phyloP scores from a whole-genome alignment of 2,888 invertebrate species.

The Alentia gelatinosa region DNA sequence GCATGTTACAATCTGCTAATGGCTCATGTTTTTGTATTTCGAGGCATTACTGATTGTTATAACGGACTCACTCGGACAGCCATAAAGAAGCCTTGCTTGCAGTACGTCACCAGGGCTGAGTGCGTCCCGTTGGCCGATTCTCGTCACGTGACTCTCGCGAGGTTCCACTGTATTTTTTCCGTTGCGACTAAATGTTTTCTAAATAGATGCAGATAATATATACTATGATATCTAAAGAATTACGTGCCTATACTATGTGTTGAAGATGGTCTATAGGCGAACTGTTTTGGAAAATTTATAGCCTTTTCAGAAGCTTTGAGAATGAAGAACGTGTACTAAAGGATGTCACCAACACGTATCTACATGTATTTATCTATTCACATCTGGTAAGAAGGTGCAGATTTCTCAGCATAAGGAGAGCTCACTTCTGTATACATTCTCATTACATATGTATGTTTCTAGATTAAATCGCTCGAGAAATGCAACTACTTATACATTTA shows the following conservation, averaged over 20 bases:
- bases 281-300: too few relatives aligned
- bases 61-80: slow-evolving; percentile 65
- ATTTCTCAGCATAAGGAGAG: too few relatives aligned
- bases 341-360: neutral
- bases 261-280: too few relatives aligned
- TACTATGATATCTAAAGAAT: neutral
- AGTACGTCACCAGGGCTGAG: slow-evolving; percentile 64
- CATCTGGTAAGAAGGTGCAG: neutral
- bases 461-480: too few relatives aligned
- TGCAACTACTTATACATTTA: too few relatives aligned
- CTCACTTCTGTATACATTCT: too few relatives aligned
- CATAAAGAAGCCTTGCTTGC: slow-evolving; percentile 64
- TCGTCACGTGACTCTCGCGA: neutral
- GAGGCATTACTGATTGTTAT: too few relatives aligned
- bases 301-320: too few relatives aligned
- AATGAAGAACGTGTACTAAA: neutral
- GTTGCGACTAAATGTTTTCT: slow-evolving; percentile 64
- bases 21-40: too few relatives aligned
- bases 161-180: slow-evolving; percentile 62
- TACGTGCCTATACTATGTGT: too few relatives aligned
- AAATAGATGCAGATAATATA: neutral
- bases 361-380: neutral
- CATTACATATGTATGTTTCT: too few relatives aligned
- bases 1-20: too few relatives aligned
- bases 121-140: slow-evolving; percentile 61